A percentile compares a stretch with the other conserved stretches of the same genome.
phyloP scores from a whole-genome alignment of 1,140 invertebrate genomes.

The Diorhabda elongata region DNA sequence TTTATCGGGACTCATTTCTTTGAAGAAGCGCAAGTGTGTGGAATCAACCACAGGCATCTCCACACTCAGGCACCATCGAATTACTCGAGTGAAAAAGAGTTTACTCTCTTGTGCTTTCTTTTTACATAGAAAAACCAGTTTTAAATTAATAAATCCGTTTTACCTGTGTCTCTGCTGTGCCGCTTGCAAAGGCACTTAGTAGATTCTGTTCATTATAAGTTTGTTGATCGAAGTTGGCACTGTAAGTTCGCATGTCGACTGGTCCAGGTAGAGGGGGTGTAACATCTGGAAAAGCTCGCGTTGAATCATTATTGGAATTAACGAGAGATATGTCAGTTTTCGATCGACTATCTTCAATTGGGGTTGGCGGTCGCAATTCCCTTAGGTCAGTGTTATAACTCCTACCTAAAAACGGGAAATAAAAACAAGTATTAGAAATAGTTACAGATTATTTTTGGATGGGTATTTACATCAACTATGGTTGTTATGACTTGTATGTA shows the following conservation, averaged over 20 bases:
- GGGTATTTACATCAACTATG: too few relatives aligned
- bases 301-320: conserved; percentile 31
- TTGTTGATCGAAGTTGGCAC: conserved; percentile 52
- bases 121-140: too few relatives aligned
- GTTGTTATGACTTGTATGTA: too few relatives aligned
- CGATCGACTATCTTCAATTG: conserved; percentile 37
- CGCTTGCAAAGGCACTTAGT: conserved; percentile 59
- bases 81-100: too few relatives aligned
- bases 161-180: conserved; percentile 61
- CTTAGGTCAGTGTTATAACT: conserved; percentile 46
- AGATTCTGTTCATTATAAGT: conserved; percentile 57
- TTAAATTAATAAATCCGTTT: conserved; percentile 26
- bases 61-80: too few relatives aligned
- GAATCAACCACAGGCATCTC: too few relatives aligned
- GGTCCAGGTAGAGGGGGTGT: conserved; percentile 73
- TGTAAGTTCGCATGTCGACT: conserved; percentile 84
- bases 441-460: too few relatives aligned
- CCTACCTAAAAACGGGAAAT: conserved; percentile 6
- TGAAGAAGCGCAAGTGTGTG: too few relatives aligned
- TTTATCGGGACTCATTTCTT: too few relatives aligned
- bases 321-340: conserved; percentile 32
- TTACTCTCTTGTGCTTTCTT: too few relatives aligned
- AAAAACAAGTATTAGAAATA: neutral
- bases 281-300: conserved; percentile 54
- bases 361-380: conserved; percentile 43